Conservation (phyloP, 1,140 invertebrate species). For the Pararge aegeria region DNA sequence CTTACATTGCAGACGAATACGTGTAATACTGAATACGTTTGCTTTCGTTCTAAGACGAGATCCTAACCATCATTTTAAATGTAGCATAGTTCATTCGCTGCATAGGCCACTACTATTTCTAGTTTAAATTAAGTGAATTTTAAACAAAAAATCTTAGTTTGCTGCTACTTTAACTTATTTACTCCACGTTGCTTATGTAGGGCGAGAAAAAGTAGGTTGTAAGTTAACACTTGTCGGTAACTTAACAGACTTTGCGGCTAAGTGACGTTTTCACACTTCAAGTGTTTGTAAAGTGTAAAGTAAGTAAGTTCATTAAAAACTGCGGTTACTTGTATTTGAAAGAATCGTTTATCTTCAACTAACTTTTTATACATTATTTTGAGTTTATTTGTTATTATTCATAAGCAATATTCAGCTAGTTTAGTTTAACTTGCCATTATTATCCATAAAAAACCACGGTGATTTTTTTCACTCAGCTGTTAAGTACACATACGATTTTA, state of each 20-base stretch:
- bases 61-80: too few relatives aligned
- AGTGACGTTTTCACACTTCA: slow-evolving; percentile 15
- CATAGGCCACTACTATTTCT: slow-evolving; percentile 4
- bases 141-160: not conserved
- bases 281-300: slow-evolving; percentile 1
- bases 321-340: slow-evolving; percentile 6
- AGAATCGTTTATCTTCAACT: not conserved
- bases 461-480: too few relatives aligned
- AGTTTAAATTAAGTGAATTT: slow-evolving; percentile 1
- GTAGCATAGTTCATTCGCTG: too few relatives aligned
- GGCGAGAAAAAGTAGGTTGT: slow-evolving; percentile 22
- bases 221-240: slow-evolving; percentile 20
- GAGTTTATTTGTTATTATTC: too few relatives aligned
- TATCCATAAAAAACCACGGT: too few relatives aligned
- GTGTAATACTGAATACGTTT: too few relatives aligned
- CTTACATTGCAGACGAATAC: too few relatives aligned
- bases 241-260: slow-evolving; percentile 12
- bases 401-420: too few relatives aligned
- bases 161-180: slow-evolving; percentile 2
- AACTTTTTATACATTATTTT: not conserved
- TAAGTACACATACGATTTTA: too few relatives aligned
- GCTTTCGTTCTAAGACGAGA: too few relatives aligned
- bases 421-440: too few relatives aligned
- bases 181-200: slow-evolving; percentile 21
- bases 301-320: slow-evolving; percentile 32